phyloP scores from a whole-genome alignment of 2,888 invertebrate species.

The Cephus rjabovi region DNA sequence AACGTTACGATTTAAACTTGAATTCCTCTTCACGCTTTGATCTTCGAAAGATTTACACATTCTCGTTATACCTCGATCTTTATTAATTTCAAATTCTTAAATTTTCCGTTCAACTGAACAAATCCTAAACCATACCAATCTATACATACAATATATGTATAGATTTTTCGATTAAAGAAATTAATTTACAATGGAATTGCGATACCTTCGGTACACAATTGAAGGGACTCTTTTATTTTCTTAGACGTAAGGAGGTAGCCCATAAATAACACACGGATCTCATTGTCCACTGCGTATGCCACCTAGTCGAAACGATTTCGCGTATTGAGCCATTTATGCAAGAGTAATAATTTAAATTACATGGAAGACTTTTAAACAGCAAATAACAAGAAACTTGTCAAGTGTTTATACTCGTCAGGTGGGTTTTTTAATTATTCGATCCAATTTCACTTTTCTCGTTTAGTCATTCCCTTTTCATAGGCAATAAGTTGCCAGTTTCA shows the following conservation, averaged over 20 bases:
- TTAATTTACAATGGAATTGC: not conserved
- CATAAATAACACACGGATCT: not conserved
- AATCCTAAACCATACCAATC: not conserved
- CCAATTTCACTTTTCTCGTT: not conserved
- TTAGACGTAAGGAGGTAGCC: not conserved
- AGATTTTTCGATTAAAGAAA: not conserved
- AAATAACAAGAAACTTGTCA: not conserved
- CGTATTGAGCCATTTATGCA: not conserved
- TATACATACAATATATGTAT: no score
- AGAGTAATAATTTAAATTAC: not conserved
- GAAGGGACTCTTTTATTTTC: not conserved
- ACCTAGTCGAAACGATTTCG: not conserved
- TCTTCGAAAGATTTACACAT: not conserved
- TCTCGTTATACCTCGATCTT: not conserved
- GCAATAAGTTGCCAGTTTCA: not conserved
- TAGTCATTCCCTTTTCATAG: not conserved
- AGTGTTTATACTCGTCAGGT: not conserved
- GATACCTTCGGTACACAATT: not conserved
- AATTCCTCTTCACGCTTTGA: not conserved
- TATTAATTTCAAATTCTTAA: not conserved
- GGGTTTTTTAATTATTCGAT: not conserved
- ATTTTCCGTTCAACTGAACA: not conserved
- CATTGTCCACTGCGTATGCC: not conserved
- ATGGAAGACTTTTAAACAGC: not conserved
- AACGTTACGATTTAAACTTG: not conserved